phyloP scores from a whole-genome alignment of 2,888 invertebrate species.

The Drosophila mimetica region DNA sequence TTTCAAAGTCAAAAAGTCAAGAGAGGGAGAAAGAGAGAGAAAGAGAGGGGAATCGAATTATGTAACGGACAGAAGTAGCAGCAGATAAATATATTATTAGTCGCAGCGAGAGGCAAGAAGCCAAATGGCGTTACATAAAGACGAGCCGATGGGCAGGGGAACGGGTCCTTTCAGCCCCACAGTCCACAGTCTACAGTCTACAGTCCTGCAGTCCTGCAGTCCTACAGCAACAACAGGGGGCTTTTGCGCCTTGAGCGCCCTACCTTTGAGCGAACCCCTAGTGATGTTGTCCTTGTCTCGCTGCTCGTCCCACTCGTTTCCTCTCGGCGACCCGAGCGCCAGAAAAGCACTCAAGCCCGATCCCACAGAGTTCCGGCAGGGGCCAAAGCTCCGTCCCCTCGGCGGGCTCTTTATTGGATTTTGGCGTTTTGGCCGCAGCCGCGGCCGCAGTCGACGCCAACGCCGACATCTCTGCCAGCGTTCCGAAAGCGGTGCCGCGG shows the following conservation, averaged over 20 bases:
- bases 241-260: constrained; percentile 28
- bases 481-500: constrained; percentile 39
- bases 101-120: constrained; percentile 45
- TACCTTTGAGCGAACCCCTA: constrained; percentile 21
- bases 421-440: constrained; percentile 30
- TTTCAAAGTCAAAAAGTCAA: constrained; percentile 78
- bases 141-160: constrained; percentile 9
- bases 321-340: constrained; percentile 10
- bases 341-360: constrained; percentile 35
- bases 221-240: constrained; percentile 21
- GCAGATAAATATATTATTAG: constrained; percentile 72
- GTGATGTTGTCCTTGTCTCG: background rate
- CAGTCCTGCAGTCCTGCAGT: constrained; percentile 7
- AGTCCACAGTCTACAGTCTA: no score
- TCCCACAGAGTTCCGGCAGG: constrained; percentile 5
- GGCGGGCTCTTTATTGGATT: constrained; percentile 40
- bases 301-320: constrained; percentile 2
- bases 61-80: constrained; percentile 66
- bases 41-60: constrained; percentile 52
- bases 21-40: constrained; percentile 39
- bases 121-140: constrained; percentile 59
- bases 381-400: constrained; percentile 18
- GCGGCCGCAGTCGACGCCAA: constrained; percentile 44
- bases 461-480: constrained; percentile 38
- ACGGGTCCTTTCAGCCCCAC: background rate